A percentile compares a stretch with the other conserved stretches of the same genome.
Conservation (phyloP, 92 coral and sea anemone genomes). For the Porites cylindrica region DNA sequence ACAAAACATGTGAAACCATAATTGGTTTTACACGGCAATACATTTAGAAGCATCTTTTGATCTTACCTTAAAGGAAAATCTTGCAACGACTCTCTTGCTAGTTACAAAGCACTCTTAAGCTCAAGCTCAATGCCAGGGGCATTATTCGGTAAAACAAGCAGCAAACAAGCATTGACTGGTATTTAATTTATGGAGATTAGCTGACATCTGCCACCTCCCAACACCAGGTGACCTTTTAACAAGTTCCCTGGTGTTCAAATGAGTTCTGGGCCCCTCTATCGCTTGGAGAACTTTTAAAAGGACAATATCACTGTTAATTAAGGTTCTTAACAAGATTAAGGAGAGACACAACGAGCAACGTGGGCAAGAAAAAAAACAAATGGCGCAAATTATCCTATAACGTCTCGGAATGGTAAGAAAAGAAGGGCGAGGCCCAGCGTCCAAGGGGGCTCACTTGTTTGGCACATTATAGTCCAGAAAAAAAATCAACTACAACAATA, state of each 20-base stretch:
- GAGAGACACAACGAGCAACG: background rate
- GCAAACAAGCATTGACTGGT: conserved; percentile 4
- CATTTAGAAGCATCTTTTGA: too few species aligned
- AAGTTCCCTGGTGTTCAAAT: background rate
- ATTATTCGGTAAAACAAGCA: background rate
- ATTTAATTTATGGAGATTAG: background rate
- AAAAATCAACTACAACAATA: background rate
- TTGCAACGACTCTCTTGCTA: too few species aligned
- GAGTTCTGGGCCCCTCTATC: background rate
- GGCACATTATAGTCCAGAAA: background rate
- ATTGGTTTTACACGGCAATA: too few species aligned
- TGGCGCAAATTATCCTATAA: background rate
- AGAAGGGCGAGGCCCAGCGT: background rate
- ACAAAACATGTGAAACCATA: too few species aligned
- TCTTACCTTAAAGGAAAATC: too few species aligned
- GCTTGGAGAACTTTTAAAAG: too few species aligned
- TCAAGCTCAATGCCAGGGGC: background rate
- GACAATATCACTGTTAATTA: too few species aligned
- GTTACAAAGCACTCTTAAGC: background rate
- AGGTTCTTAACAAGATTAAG: background rate
- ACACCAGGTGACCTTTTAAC: background rate
- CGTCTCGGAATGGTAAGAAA: background rate
- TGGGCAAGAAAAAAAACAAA: background rate
- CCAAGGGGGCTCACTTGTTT: background rate
- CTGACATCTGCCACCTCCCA: background rate